Conservation (phyloP, 2,888 invertebrate species). For the Limnephilus lunatus region DNA sequence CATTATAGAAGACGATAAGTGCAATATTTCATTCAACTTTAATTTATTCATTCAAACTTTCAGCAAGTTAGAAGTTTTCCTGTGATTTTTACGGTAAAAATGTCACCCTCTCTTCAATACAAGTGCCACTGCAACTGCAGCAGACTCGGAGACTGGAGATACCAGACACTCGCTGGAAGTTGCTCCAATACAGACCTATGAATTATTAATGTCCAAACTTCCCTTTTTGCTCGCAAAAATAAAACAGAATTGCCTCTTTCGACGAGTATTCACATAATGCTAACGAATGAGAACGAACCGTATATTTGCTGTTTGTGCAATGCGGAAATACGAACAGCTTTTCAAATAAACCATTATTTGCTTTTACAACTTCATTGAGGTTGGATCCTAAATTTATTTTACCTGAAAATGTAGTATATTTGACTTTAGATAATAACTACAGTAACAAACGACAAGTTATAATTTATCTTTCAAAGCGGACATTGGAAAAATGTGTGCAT, state of each 20-base stretch:
- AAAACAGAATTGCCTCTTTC: not conserved
- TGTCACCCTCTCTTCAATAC: not conserved
- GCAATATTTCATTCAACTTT: not conserved
- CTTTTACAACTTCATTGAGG: too few relatives aligned
- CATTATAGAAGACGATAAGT: too few relatives aligned
- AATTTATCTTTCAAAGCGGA: too few relatives aligned
- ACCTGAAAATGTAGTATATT: too few relatives aligned
- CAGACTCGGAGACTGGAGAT: too few relatives aligned
- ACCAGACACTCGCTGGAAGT: not conserved
- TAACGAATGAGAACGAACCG: not conserved
- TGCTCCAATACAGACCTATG: not conserved
- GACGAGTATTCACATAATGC: not conserved
- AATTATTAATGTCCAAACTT: not conserved
- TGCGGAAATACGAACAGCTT: not conserved
- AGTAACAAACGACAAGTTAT: too few relatives aligned
- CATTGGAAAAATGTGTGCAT: too few relatives aligned
- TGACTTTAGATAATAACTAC: too few relatives aligned
- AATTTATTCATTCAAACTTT: not conserved
- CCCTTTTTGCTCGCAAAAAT: not conserved
- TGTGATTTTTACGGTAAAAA: not conserved
- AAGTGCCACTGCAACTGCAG: not conserved
- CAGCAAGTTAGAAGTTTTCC: not conserved
- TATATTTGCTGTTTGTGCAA: not conserved
- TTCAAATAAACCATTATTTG: too few relatives aligned
- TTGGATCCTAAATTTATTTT: too few relatives aligned